These are phyloP conservation scores for Barypeithes pellucidus DNA, from an alignment of 2,888 invertebrate genomes.

Conservation along the genomic window DNA sequence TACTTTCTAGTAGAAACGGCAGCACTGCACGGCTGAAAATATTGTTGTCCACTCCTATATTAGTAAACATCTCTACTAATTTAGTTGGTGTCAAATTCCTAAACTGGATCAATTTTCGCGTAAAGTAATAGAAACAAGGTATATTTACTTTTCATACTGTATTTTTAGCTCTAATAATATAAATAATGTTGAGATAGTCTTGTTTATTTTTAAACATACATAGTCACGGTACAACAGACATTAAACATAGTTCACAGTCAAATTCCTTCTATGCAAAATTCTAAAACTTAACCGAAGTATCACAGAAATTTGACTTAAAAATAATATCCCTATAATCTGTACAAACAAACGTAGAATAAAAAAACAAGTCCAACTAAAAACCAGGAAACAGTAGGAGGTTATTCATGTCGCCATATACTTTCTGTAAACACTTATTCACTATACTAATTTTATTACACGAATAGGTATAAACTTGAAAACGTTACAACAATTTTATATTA, in stretches of 20 bases:
- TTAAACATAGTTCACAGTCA: conserved; percentile 56
- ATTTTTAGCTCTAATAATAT: background rate
- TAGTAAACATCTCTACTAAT: no score
- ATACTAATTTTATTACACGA: conserved; percentile 43
- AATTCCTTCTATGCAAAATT: conserved; percentile 57
- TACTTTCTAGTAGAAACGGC: no score
- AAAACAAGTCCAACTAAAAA: conserved; percentile 4
- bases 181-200: conserved; percentile 14
- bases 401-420: background rate
- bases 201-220: conserved; percentile 32
- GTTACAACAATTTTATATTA: conserved; percentile 38
- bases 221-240: conserved; percentile 45
- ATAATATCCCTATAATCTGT: conserved; percentile 49
- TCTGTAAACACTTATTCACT: conserved; percentile 7
- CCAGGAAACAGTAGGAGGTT: conserved; percentile 8
- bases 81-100: no score
- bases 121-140: background rate
- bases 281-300: conserved; percentile 60
- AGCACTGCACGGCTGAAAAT: no score
- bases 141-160: conserved; percentile 1
- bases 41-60: no score
- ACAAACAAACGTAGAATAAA: conserved; percentile 41
- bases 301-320: conserved; percentile 66
- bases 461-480: conserved; percentile 43
- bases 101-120: background rate